A percentile compares a stretch with the other conserved stretches of the same genome.
Conservation (phyloP, 2,113 vertebrate species). For the Solenodon paradoxus region DNA sequence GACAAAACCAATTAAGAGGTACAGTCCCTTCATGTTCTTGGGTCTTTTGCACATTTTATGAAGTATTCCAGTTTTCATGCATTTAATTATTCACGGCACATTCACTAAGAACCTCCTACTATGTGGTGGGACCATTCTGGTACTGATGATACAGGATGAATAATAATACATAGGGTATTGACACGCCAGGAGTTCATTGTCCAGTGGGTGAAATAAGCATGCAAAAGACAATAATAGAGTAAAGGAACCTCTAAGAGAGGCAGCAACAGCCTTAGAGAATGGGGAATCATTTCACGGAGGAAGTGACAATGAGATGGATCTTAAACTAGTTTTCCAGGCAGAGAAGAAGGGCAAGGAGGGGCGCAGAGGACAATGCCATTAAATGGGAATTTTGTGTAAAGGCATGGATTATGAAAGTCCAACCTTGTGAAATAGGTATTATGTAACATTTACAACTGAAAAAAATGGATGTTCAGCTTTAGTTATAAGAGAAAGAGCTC, state of each 20-base stretch:
- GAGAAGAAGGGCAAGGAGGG: neutral
- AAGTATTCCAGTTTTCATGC: neutral
- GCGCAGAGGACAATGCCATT: neutral
- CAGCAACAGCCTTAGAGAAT: neutral
- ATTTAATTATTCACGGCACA: neutral
- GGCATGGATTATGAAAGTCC: neutral
- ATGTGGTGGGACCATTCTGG: neutral
- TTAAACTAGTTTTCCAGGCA: neutral
- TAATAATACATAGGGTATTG: too few relatives aligned
- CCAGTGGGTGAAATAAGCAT: neutral
- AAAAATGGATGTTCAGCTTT: neutral
- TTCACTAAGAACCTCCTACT: neutral
- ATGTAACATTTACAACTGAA: neutral
- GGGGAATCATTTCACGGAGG: neutral
- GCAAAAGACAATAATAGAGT: neutral
- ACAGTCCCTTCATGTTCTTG: neutral
- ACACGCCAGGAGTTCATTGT: neutral
- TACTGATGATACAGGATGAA: neutral
- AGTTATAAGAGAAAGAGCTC: neutral
- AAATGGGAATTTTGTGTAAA: neutral
- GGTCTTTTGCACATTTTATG: neutral
- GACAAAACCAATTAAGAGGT: conserved; percentile 28
- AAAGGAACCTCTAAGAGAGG: neutral
- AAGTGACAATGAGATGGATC: neutral
- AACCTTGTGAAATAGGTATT: neutral